Conservation (phyloP, 2,797 vertebrate species). For the Sphenopsis melanotis region DNA sequence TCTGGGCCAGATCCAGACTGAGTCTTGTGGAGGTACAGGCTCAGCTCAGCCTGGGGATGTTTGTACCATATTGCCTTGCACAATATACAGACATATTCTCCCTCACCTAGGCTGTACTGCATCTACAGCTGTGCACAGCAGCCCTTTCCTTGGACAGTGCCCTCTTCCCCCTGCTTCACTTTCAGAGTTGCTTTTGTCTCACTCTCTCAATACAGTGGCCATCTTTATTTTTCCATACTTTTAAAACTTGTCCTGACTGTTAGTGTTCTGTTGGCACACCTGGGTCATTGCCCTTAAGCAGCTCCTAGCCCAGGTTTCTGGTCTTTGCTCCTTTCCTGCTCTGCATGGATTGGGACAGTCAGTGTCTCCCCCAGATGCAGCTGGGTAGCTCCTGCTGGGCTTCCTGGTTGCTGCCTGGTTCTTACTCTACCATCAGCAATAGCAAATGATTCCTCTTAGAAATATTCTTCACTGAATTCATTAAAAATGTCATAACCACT, state of each 20-base stretch:
- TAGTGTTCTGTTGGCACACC: background rate
- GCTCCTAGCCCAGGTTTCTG: background rate
- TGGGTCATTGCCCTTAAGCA: background rate
- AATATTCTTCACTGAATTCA: background rate
- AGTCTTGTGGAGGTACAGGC: background rate
- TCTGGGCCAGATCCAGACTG: background rate
- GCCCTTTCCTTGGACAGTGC: background rate
- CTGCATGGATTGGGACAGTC: background rate
- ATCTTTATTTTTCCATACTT: background rate
- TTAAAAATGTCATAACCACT: background rate
- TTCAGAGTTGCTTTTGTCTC: background rate
- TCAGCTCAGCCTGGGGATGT: background rate
- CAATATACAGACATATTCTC: background rate
- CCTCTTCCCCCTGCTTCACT: background rate
- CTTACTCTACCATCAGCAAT: background rate
- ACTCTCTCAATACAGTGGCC: background rate
- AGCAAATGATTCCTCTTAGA: background rate
- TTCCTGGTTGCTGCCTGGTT: background rate
- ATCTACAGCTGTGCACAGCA: background rate
- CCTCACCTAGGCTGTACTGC: background rate
- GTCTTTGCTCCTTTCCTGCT: background rate
- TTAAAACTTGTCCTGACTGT: background rate
- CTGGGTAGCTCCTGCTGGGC: background rate
- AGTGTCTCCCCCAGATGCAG: background rate
- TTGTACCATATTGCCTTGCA: background rate